Evolutionary conservation across 2,113 vertebrate species (phyloP), one percentile per base, ranked within the genome.

Genomic region (Euleptes europaea): DNA sequence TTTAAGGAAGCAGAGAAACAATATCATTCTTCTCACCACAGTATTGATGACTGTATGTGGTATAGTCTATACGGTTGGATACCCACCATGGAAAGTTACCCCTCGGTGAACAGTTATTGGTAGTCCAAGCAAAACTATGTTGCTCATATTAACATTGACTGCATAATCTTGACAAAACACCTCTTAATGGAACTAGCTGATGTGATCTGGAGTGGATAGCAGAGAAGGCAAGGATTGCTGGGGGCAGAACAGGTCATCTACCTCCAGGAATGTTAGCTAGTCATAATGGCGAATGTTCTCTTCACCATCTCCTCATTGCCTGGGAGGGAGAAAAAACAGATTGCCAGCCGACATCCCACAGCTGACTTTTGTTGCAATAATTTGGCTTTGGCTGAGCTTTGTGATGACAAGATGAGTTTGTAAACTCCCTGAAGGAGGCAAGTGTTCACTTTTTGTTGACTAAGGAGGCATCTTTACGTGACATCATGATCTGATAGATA

Each of bases 401-500:
- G 88, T 19, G 65, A 86, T 31, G 65, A 49, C 47, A 86, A 91
- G 66, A 14, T 74, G 66, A 83, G 79, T 72, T 67, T 67, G 73
- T 80, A 83, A 78, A 38, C n/a, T 60, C 63, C 79, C n/a, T 84
- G 15, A 17, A 65, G 89, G 8, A 79, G 75, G 28, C 3, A 35
- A 49, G 23, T 38, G 21, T 26, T 97, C 91, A 95, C 85, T 95
- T 95, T 86, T 95, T 95, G 1, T 94, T 95, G 15, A 95, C 94
- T 0, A 92, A 90, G 4, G 94, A 40, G 23, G 92, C 89, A 49
- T 96, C 96, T 38, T 97, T 97, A 57, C 95, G 96, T 0, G 95
- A 94, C 40, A 85, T 92, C 90, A 99, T 97, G 93, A 98, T 98
- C 88, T 98, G 95, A 91, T 96, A 98, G 83, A 98, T 95, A 21